Conservation (phyloP, 2,797 vertebrate species). For the Alectoris magna region DNA sequence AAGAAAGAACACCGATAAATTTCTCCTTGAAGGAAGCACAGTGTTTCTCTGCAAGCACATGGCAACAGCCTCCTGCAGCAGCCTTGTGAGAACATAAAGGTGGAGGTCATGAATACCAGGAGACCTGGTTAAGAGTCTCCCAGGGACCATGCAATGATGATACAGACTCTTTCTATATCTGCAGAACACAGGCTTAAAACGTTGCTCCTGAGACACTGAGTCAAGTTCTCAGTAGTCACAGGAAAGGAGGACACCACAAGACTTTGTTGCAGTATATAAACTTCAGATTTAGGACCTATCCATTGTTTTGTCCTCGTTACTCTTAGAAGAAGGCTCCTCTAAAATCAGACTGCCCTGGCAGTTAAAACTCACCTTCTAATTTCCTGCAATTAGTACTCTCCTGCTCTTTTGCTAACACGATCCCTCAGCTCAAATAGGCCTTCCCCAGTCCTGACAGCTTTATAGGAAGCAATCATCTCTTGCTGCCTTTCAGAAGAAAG, state of each 20-base stretch:
- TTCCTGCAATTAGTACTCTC: neutral
- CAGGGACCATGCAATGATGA: neutral
- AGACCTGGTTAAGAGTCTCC: neutral
- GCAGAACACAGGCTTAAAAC: neutral
- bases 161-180: neutral
- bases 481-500: neutral
- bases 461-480: neutral
- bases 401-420: neutral
- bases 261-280: neutral
- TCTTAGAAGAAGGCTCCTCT: neutral
- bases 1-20: slow-evolving; percentile 9
- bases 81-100: neutral
- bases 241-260: neutral
- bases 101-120: neutral
- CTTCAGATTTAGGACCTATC: neutral
- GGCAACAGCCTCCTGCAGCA: neutral
- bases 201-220: neutral
- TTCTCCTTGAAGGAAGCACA: neutral
- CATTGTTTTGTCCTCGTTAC: neutral
- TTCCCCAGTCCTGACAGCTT: neutral
- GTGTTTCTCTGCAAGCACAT: neutral
- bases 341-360: neutral
- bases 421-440: neutral
- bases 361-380: neutral
- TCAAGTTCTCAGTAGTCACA: neutral